Conservation (phyloP, 1,140 invertebrate genomes). For the Mercenaria mercenaria region DNA sequence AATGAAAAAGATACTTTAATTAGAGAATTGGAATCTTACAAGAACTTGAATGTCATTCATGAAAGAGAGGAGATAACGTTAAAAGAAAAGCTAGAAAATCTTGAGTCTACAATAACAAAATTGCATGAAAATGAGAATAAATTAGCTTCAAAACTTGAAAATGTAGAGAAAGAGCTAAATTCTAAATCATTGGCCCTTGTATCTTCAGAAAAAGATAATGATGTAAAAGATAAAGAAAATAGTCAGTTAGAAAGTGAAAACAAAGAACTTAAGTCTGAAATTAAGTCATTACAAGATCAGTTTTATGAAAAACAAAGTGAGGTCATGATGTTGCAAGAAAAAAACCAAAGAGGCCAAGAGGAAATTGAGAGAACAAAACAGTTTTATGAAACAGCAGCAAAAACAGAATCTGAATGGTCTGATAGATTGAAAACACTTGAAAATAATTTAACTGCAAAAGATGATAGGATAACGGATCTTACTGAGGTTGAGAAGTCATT, state of each 20-base stretch:
- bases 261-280: conserved; percentile 10
- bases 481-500: conserved; percentile 49
- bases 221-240: conserved; percentile 23
- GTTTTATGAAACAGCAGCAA: conserved; percentile 54
- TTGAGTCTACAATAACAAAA: conserved; percentile 24
- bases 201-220: conserved; percentile 35
- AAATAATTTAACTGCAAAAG: conserved; percentile 53
- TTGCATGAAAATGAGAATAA: conserved; percentile 41
- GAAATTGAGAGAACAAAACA: conserved; percentile 53
- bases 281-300: conserved; percentile 51
- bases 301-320: conserved; percentile 63
- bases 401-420: conserved; percentile 55
- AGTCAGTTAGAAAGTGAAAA: not conserved
- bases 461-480: conserved; percentile 22
- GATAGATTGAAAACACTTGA: conserved; percentile 53
- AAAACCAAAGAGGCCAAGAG: conserved; percentile 39
- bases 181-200: not conserved
- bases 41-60: not conserved
- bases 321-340: conserved; percentile 50
- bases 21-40: not conserved
- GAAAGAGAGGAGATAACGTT: conserved; percentile 28
- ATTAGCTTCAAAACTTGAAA: conserved; percentile 38
- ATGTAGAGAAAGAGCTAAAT: conserved; percentile 44
- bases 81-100: conserved; percentile 35
- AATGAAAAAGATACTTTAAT: conserved; percentile 20